Base-by-base conservation (phyloP, 2,113 vertebrate genomes). In the Calidris pygmaea region DNA sequence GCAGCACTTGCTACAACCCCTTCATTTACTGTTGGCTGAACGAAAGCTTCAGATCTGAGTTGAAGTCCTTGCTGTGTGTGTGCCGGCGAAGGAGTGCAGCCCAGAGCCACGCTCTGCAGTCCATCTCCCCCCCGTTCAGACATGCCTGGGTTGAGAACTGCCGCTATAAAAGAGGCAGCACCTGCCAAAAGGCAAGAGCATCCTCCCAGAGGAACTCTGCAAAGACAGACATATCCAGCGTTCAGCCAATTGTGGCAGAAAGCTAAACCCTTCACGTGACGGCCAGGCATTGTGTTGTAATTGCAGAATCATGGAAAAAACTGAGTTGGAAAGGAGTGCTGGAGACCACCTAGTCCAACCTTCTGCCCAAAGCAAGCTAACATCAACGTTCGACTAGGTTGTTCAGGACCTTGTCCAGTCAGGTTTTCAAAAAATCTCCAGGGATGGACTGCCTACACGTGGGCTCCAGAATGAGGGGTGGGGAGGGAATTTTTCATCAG, bases 11-110 rank as follows among this genome's bases (percentile, higher is more conserved):
- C 87, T 98, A 98, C 95, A 98, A 98, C 60, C 98, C 98, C 48
- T 98, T 98, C 94, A 98, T 98, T 80, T 98, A 98, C 94, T 98
- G 98, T 58, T 98, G 98, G 98, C 96, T 98, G 78, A 98, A 98
- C 0, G 96, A 98, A 71, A 98, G 85, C 78, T 98, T 98, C 85
- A 96, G 98, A 3, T 66, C 97, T 0, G 98, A 98, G 96, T 85
- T 98, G 39, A 96, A 95, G 63, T 92, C 96, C 17, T 17, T 98
- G 81, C 86, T 98, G 26, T 92, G 97, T 1, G 94, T 96, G 58
- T 97, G 97, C 82, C 80, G 55, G 73, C 79, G 63, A 43, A 43
- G 84, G 43, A 65, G 76, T 1, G 11, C 24, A 1, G 55, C 90
- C 5, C 96, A 92, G 63, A 84, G 94, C 9, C 96, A 97, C 0